Conservation (phyloP, 2,113 vertebrate species). For the Catharus minimus region DNA sequence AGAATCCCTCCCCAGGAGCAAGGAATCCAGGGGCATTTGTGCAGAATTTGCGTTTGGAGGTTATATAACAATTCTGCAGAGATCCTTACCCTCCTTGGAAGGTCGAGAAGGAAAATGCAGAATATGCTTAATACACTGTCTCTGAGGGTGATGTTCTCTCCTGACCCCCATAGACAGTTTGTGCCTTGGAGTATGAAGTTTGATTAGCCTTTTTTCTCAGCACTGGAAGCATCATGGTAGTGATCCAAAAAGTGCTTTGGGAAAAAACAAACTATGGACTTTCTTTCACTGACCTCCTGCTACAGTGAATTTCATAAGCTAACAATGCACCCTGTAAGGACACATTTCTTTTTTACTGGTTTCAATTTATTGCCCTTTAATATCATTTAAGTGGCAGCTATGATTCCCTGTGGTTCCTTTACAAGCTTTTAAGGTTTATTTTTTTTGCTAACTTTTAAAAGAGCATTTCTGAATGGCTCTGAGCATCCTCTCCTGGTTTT, state of each 20-base stretch:
- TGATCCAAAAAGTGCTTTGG: slow-evolving; percentile 49
- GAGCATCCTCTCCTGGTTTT: not conserved
- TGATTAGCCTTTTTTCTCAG: slow-evolving; percentile 42
- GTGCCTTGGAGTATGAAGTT: slow-evolving; percentile 47
- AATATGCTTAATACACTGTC: slow-evolving; percentile 38
- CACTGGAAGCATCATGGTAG: slow-evolving; percentile 33
- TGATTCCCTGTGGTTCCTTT: slow-evolving; percentile 46
- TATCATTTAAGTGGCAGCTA: slow-evolving; percentile 59
- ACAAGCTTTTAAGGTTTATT: slow-evolving; percentile 48
- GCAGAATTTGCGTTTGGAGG: not conserved
- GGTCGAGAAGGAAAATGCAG: slow-evolving; percentile 31
- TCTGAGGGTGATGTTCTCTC: slow-evolving; percentile 18
- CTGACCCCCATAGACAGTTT: slow-evolving; percentile 35
- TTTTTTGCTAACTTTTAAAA: slow-evolving; percentile 19
- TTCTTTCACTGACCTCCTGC: slow-evolving; percentile 39
- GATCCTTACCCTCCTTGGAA: not conserved
- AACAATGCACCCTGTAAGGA: slow-evolving; percentile 54
- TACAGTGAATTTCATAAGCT: slow-evolving; percentile 63
- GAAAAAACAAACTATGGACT: slow-evolving; percentile 47
- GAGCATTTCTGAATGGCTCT: not conserved
- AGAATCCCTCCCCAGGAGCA: not conserved
- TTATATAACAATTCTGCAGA: not conserved
- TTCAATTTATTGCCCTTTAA: slow-evolving; percentile 65
- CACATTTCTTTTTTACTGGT: slow-evolving; percentile 63
- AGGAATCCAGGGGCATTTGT: not conserved